Evolutionary conservation across 1,140 invertebrate species (phyloP), one percentile per base, ranked within the genome.

Genomic region (Mya arenaria): DNA sequence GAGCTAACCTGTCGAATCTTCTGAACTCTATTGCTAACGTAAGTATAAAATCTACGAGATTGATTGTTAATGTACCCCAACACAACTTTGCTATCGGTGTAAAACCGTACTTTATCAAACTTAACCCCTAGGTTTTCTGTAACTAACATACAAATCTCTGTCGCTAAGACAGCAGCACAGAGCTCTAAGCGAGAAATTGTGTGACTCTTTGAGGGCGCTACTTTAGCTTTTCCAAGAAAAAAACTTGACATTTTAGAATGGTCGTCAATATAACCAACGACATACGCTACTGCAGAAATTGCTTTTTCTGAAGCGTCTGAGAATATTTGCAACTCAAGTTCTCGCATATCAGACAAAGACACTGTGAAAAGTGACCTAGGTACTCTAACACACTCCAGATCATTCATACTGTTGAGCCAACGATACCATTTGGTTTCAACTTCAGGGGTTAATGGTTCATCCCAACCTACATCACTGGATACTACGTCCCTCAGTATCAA

Each of bases 331-430:
- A 91, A 65, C 60, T 89, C 81, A 32, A 28, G 55, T 2, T 41
- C 92, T n/a, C 4, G 89, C 82, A 93, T 91, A 92, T 92, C 93
- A 23, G n/a, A 41, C 3, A 63, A 10, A 39, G 73, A 75, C 13
- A 32, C 25, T 10, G 28, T 13, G 19, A 63, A 48, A 4, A 48
- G 56, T 17, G 13, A 8, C 19, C 58, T 41, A 15, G 37, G 36
- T 25, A 75, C 34, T 41, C 39, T 28, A n/a, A 75, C 15, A 15
- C 4, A 1, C n/a, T 41, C n/a, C 73, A 75, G 65, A 17, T 36
- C 25, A n/a, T 39, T 41, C 56, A 75, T 48, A 28, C 34, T 19
- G 13, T 8, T n/a, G 1, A 37, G 15, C 73, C 73, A 75, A 17
- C 48, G 10, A 6, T n/a, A 23, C 73, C 73, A 75, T 30, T 15